Percentiles rank a stretch among this genome's conserved stretches.
phyloP scores from a whole-genome alignment of 2,113 vertebrate genomes.

The Silurus asotus region DNA sequence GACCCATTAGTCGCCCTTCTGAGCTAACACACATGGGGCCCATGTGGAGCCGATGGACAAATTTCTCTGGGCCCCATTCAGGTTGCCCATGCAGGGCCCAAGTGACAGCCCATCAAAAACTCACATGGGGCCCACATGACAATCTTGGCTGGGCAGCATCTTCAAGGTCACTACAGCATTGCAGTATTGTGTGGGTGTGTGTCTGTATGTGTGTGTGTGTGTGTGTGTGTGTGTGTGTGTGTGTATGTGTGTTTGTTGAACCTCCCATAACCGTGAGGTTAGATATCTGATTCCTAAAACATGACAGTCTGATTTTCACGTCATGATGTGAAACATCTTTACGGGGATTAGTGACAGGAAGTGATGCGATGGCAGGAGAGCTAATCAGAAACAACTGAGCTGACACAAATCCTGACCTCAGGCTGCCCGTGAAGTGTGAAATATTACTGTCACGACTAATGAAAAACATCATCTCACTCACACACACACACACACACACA shows the following conservation, averaged over 20 bases:
- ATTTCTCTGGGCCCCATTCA: no score
- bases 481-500: constrained; percentile 11
- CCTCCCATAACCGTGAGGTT: not conserved
- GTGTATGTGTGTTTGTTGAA: not conserved
- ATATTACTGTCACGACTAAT: constrained; percentile 19
- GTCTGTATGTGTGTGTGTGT: not conserved
- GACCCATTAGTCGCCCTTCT: no score
- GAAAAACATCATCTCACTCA: not conserved
- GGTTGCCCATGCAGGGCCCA: no score
- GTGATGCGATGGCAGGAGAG: constrained; percentile 7
- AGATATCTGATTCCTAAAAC: not conserved
- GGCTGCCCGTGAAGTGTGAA: constrained; percentile 30
- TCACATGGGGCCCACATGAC: no score
- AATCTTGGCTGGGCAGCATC: no score
- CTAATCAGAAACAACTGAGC: constrained; percentile 33
- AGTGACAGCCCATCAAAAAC: no score
- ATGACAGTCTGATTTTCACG: constrained; percentile 1
- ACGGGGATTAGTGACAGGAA: constrained; percentile 15
- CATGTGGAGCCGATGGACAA: no score
- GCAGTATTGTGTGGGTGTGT: not conserved
- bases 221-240: not conserved
- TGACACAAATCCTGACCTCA: constrained; percentile 42
- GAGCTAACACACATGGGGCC: no score
- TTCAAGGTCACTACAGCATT: not conserved
- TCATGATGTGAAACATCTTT: not conserved